Base-by-base conservation (phyloP, 2,888 invertebrate genomes). In the Latheticus oryzae region DNA sequence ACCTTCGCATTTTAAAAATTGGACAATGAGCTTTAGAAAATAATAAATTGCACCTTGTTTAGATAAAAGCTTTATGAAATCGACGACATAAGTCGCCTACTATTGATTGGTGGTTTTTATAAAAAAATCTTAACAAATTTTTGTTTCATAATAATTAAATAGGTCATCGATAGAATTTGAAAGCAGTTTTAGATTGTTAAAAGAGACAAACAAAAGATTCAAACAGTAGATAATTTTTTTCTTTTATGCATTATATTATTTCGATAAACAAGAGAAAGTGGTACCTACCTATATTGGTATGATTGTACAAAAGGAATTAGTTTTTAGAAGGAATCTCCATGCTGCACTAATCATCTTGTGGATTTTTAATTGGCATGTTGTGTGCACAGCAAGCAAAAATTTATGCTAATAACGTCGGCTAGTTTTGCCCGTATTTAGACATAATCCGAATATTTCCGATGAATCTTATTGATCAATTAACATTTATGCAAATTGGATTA, bases 161-260 rank as follows among this genome's bases (percentile, higher is more conserved):
- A 17, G 35, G 17, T 62, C 62, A 63, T 37, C 35, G 48, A 48
- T 17, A 35, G 35, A 30, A 42, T 47, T 54, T 9, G 54, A 47
- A 54, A 54, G 54, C 37, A 9, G 45, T 15, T 54, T 35, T 19
- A 45, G 32, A 16, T 45, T 32, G 8, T 28, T 32, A 15, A 24
- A 13, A 17, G 26, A n/a, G 17, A 37, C n/a, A n/a, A 33, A 43
- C 26, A 47, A 54, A 19, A 13, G 40, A 42, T 42, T 23, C 42
- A 15, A 15, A n/a, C 7, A 1, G 8, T 9, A 13, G 45, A 53
- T 51, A 42, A 23, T 26, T 43, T 23, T 13, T 35, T 48, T 23
- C 5, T 16, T 13, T 37, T 26, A 24, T 24, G 21, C 13, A 40
- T 17, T 43, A 30, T 28, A 26, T 15, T 40, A 13, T 24, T 24